These are phyloP conservation scores for Sphenopsis melanotis DNA, from an alignment of 2,797 vertebrate species.

Conservation along the genomic window DNA sequence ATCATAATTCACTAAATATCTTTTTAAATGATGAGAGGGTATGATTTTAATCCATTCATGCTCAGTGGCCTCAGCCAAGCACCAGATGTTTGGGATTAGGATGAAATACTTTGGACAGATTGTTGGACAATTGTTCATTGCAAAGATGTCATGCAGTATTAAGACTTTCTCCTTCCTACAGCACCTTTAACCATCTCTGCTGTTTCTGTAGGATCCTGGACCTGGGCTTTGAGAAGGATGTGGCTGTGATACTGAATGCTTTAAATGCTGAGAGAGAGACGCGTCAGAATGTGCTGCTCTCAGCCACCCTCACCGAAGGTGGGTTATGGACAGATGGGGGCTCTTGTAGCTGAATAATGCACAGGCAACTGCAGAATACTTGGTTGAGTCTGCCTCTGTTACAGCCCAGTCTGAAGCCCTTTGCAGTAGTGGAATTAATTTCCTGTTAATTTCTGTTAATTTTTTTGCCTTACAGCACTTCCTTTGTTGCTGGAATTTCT, in stretches of 20 bases:
- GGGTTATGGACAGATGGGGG: background rate
- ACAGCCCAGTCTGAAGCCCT: background rate
- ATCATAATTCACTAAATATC: background rate
- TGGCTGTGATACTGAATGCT: slow-evolving; percentile 88
- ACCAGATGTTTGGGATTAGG: background rate
- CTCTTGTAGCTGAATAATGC: background rate
- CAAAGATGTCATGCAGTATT: background rate
- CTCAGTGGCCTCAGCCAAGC: background rate
- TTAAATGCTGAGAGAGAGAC: slow-evolving; percentile 77
- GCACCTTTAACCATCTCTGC: background rate
- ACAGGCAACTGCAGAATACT: background rate
- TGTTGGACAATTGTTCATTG: background rate
- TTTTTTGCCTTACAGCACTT: background rate
- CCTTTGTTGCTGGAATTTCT: background rate
- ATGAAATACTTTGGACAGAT: background rate
- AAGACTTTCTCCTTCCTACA: background rate
- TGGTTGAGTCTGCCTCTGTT: background rate
- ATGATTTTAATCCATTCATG: background rate
- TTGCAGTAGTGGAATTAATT: background rate
- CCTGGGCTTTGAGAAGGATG: slow-evolving; percentile 92
- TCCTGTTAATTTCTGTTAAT: background rate
- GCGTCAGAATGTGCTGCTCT: slow-evolving; percentile 90
- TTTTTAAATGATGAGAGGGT: background rate
- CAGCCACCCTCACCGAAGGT: slow-evolving; percentile 90
- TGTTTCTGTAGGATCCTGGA: slow-evolving; percentile 83